These are phyloP conservation scores for Lymantria monacha DNA, from an alignment of 2,888 invertebrate genomes.

Conservation along the genomic window DNA sequence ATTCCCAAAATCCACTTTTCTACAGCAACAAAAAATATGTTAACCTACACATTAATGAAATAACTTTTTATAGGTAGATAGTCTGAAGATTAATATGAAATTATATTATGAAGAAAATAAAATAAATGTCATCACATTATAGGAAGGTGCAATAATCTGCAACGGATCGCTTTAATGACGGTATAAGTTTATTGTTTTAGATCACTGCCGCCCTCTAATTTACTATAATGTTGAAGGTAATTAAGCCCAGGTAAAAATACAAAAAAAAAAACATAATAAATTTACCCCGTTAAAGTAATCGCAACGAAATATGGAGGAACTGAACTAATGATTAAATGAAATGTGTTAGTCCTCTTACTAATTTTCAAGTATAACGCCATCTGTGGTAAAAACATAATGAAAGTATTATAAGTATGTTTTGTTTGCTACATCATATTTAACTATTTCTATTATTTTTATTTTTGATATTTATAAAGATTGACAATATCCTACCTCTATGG, in stretches of 20 bases:
- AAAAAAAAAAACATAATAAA: slow-evolving; percentile 60
- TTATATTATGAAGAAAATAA: slow-evolving; percentile 44
- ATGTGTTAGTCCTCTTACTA: too few relatives aligned
- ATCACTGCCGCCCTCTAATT: slow-evolving; percentile 77
- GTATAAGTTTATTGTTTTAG: slow-evolving; percentile 77
- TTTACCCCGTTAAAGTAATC: slow-evolving; percentile 67
- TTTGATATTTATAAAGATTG: too few relatives aligned
- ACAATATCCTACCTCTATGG: too few relatives aligned
- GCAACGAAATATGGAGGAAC: slow-evolving; percentile 48
- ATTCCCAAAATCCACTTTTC: too few relatives aligned
- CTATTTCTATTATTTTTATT: too few relatives aligned
- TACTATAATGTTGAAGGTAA: slow-evolving; percentile 66
- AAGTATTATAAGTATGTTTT: too few relatives aligned
- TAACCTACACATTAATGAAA: slow-evolving; percentile 10
- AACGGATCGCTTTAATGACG: slow-evolving; percentile 63
- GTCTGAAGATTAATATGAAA: slow-evolving; percentile 56
- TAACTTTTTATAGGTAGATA: slow-evolving; percentile 31
- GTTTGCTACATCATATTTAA: too few relatives aligned
- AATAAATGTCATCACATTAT: slow-evolving; percentile 74
- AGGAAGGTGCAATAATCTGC: slow-evolving; percentile 62
- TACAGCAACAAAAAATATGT: not conserved
- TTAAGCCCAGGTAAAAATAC: slow-evolving; percentile 58
- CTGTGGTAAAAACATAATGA: too few relatives aligned
- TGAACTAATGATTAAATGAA: slow-evolving; percentile 35
- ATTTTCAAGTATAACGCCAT: too few relatives aligned